Base-by-base conservation (phyloP, 2,113 vertebrate genomes). In the Strigops habroptila region DNA sequence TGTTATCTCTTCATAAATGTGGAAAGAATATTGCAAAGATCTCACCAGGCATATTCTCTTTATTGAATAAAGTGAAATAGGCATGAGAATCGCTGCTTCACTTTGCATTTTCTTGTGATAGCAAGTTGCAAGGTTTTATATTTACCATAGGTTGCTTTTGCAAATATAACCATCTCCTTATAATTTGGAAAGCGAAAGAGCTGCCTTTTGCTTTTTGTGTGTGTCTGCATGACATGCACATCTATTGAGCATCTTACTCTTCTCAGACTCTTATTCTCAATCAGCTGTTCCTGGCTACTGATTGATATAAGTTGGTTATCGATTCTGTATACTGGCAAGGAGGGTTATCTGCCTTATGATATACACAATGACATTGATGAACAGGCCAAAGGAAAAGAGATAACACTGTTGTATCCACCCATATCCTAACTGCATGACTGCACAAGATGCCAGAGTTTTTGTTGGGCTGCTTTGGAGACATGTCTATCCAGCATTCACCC, bases 261-360 rank as follows among this genome's bases (percentile, higher is more conserved):
- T 71, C 22, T 49, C 7, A 0, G 37, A 22, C 10, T 44, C 46
- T 33, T 28, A 44, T 80, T 22, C 57, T 82, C 60, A 53, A 22
- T n/a, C 51, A 76, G 18, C 17, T 71, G 27, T 67, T 82, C 14
- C 39, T 78, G 25, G 30, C 28, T 43, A 25, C 10, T 53, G 27
- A 25, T 46, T 0, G 0, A 39, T 25, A 57, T 2, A 21, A 41
- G 17, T 15, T 4, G 17, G 18, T 14, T 63, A 68, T 46, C 1
- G 3, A n/a, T 70, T 52, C 27, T 68, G 17, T 48, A 22, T 69
- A 43, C 37, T 33, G 27, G 8, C 35, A 85, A 53, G 64, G 21
- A 37, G 13, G 7, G 1, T 57, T 57, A 41, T 31, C n/a, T 86
- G 15, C 30, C 57, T 75, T 55, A 11, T 49, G 55, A 37, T 30